Percentiles rank a stretch among this genome's conserved stretches.
These are phyloP conservation scores for Pimephales promelas DNA, from an alignment of 2,113 vertebrate genomes.

Conservation along the genomic window DNA sequence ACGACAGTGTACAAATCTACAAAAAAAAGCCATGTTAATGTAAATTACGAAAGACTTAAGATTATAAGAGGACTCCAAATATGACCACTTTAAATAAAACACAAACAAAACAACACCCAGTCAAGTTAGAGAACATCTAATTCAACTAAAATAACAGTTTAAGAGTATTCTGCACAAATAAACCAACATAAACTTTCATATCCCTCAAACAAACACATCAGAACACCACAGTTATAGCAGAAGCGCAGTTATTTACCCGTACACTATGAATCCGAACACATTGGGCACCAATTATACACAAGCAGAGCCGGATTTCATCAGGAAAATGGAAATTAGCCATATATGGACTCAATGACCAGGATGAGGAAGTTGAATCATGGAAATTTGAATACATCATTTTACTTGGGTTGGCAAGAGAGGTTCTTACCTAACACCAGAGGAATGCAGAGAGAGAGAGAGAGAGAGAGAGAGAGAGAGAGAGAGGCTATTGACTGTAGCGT, in stretches of 20 bases:
- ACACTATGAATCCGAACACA: background rate
- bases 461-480: background rate
- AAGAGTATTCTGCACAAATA: background rate
- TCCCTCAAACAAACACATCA: background rate
- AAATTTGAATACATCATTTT: slow-evolving; percentile 48
- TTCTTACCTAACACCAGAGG: slow-evolving; percentile 49
- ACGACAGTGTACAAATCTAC: background rate
- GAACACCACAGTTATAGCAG: background rate
- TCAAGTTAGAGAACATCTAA: background rate
- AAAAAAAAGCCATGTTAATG: background rate
- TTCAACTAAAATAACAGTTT: background rate
- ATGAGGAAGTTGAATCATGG: slow-evolving; percentile 30
- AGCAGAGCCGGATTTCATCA: slow-evolving; percentile 19
- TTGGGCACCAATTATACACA: slow-evolving; percentile 12
- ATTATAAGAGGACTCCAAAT: background rate
- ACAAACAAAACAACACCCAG: background rate
- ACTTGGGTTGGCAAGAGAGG: slow-evolving; percentile 50
- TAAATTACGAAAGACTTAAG: background rate
- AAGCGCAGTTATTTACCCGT: slow-evolving; percentile 22
- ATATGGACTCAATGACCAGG: slow-evolving; percentile 36
- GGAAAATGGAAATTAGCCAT: slow-evolving; percentile 44
- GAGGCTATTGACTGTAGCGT: background rate
- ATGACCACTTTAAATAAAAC: background rate
- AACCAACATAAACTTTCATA: background rate
- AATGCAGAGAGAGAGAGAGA: slow-evolving; percentile 48